phyloP scores from a whole-genome alignment of 2,113 vertebrate species.

The Anoplopoma fimbria region DNA sequence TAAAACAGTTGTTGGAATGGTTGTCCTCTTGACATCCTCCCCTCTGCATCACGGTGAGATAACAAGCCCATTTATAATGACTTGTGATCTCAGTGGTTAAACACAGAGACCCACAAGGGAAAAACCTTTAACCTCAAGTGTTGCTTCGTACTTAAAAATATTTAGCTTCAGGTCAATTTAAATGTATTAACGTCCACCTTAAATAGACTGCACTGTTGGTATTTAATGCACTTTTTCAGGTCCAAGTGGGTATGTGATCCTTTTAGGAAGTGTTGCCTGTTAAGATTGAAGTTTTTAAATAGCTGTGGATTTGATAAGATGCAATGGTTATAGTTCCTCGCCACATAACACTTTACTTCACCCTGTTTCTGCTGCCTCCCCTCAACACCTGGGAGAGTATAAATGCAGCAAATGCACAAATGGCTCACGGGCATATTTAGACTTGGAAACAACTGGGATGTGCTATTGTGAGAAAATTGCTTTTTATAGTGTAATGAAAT shows the following conservation, averaged over 20 bases:
- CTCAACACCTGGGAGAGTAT: constrained; percentile 19
- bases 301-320: constrained; percentile 37
- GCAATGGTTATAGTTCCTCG: constrained; percentile 19
- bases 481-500: constrained; percentile 73
- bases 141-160: constrained; percentile 20
- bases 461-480: constrained; percentile 70
- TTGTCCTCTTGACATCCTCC: constrained; percentile 54
- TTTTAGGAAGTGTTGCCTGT: constrained; percentile 30
- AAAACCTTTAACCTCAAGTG: constrained; percentile 27
- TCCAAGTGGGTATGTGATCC: constrained; percentile 15
- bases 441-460: constrained; percentile 64
- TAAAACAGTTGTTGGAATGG: constrained; percentile 46
- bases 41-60: constrained; percentile 51
- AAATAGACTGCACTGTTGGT: constrained; percentile 3
- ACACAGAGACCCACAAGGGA: constrained; percentile 39
- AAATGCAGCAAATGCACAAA: constrained; percentile 27
- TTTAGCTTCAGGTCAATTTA: constrained; percentile 30
- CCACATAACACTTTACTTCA: constrained; percentile 6
- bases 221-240: constrained; percentile 16
- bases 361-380: constrained; percentile 11
- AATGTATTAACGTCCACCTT: constrained; percentile 22
- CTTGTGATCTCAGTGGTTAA: constrained; percentile 45
- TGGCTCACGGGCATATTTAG: constrained; percentile 55
- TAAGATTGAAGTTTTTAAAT: constrained; percentile 29
- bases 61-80: constrained; percentile 56